A percentile compares a stretch with the other conserved stretches of the same genome.
Evolutionary conservation across 1,140 invertebrate genomes (phyloP).

Genomic region (Magallana angulata): DNA sequence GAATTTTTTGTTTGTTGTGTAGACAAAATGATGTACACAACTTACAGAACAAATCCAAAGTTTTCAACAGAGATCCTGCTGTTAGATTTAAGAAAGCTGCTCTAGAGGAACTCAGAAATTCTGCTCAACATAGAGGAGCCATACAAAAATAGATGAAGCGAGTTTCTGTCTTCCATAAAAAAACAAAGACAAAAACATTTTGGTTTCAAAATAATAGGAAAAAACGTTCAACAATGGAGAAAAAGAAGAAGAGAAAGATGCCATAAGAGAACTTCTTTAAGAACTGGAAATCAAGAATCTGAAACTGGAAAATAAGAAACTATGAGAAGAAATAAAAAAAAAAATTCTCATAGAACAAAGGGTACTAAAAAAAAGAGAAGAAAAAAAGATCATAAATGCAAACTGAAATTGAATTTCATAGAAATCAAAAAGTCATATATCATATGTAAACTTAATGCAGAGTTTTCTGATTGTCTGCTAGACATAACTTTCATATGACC

Average conservation of each 20-base stretch:
- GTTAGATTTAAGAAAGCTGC: too few relatives aligned
- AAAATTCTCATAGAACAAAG: not conserved
- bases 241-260: constrained; percentile 16
- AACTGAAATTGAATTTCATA: not conserved
- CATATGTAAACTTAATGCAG: not conserved
- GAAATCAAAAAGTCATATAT: not conserved
- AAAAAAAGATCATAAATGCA: not conserved
- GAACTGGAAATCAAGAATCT: not conserved
- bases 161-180: too few relatives aligned
- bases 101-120: too few relatives aligned
- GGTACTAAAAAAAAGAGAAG: not conserved
- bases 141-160: too few relatives aligned
- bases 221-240: not conserved
- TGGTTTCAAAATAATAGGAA: not conserved
- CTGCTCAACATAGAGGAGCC: too few relatives aligned
- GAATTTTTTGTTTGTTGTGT: too few relatives aligned
- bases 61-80: too few relatives aligned
- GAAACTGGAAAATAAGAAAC: not conserved
- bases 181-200: not conserved
- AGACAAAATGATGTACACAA: too few relatives aligned
- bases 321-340: not conserved
- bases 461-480: not conserved
- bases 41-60: too few relatives aligned
- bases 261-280: not conserved
- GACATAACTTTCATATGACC: too few relatives aligned